Evolutionary conservation across 2,797 vertebrate species (phyloP).

Genomic region (Carapus acus): DNA sequence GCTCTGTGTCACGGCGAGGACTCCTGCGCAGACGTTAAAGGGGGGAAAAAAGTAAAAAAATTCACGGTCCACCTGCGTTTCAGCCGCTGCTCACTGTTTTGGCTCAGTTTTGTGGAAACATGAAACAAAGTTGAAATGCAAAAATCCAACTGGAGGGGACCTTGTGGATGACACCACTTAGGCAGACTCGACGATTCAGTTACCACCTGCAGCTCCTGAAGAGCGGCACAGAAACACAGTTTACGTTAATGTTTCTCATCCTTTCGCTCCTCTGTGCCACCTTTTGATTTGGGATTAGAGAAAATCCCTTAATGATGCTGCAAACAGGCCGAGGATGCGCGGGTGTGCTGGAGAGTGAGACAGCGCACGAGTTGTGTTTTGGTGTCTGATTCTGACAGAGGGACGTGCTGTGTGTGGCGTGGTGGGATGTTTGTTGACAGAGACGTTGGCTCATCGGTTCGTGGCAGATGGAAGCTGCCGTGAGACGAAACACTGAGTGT

Average conservation of each 20-base stretch:
- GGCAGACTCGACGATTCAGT: neutral
- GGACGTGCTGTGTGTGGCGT: neutral
- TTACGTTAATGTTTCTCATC: neutral
- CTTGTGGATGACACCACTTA: too few relatives aligned
- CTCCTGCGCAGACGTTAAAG: neutral
- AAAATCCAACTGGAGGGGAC: too few relatives aligned
- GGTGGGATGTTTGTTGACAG: conserved; percentile 12
- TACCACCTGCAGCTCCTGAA: neutral
- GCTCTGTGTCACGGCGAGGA: neutral
- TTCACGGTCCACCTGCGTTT: too few relatives aligned
- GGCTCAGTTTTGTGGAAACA: too few relatives aligned
- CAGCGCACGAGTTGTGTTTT: too few relatives aligned
- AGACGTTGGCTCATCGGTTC: conserved; percentile 2
- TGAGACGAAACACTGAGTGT: too few relatives aligned
- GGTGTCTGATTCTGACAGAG: neutral
- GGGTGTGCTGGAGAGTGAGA: neutral
- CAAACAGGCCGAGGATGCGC: neutral
- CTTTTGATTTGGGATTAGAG: neutral
- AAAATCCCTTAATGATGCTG: neutral
- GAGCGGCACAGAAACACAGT: neutral
- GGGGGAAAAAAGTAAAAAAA: neutral
- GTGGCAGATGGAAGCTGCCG: neutral
- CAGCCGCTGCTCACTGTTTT: neutral
- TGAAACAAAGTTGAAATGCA: too few relatives aligned
- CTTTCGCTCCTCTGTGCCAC: neutral